Conservation (phyloP, 2,888 invertebrate genomes). For the Amphipyra berbera region DNA sequence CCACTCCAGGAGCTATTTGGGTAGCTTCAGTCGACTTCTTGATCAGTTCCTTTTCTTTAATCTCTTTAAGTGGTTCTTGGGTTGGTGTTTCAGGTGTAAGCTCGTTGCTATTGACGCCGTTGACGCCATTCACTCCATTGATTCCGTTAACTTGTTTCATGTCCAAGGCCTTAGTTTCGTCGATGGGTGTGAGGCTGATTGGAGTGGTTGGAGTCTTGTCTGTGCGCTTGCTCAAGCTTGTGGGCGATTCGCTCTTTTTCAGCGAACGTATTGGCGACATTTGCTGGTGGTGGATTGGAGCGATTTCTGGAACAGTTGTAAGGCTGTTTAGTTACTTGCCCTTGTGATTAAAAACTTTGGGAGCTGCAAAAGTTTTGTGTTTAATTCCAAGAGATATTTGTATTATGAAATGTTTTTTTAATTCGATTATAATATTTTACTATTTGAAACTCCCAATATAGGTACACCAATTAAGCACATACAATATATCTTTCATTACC, state of each 20-base stretch:
- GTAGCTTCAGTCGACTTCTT: constrained; percentile 86
- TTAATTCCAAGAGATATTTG: neutral
- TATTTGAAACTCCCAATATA: constrained; percentile 67
- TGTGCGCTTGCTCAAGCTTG: constrained; percentile 85
- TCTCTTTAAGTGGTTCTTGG: constrained; percentile 75
- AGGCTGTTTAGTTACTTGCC: constrained; percentile 47
- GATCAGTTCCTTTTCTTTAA: constrained; percentile 79
- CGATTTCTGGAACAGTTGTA: constrained; percentile 83
- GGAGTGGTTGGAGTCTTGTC: constrained; percentile 89
- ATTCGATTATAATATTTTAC: constrained; percentile 12
- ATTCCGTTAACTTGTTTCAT: constrained; percentile 83
- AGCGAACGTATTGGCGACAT: constrained; percentile 88
- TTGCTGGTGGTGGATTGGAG: constrained; percentile 88
- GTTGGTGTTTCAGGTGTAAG: constrained; percentile 83
- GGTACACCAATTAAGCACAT: constrained; percentile 66
- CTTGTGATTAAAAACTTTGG: constrained; percentile 26
- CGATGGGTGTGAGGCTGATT: constrained; percentile 86
- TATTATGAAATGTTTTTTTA: neutral
- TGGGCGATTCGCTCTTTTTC: constrained; percentile 87
- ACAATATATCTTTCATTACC: constrained; percentile 55
- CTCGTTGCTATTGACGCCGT: constrained; percentile 74
- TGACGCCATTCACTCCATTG: constrained; percentile 71
- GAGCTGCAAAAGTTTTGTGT: constrained; percentile 59
- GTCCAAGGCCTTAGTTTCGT: constrained; percentile 86
- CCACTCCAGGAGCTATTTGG: constrained; percentile 88